Evolutionary conservation across 2,888 invertebrate species (phyloP).

Genomic region (Ormyrus labotus): DNA sequence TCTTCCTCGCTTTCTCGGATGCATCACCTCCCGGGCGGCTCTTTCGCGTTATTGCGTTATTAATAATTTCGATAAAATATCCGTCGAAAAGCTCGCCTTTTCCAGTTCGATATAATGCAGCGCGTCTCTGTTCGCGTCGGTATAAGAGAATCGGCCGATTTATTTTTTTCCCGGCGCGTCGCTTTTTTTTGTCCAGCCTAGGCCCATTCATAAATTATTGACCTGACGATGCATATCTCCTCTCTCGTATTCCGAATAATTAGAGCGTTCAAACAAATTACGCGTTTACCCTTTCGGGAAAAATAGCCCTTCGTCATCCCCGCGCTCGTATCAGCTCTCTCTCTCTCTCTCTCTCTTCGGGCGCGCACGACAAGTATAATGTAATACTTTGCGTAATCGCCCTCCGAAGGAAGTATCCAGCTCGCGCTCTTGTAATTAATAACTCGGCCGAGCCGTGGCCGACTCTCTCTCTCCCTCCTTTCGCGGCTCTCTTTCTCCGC

Average conservation of each 20-base stretch:
- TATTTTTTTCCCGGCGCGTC: too few relatives aligned
- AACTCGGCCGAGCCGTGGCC: constrained; percentile 1
- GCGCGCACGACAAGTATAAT: constrained; percentile 5
- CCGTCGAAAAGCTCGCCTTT: constrained; percentile 17
- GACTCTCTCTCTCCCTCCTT: too few relatives aligned
- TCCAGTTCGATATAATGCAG: too few relatives aligned
- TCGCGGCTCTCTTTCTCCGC: too few relatives aligned
- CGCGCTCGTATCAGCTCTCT: too few relatives aligned
- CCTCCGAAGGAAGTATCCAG: constrained; percentile 32
- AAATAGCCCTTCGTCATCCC: background rate
- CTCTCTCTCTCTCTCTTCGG: too few relatives aligned
- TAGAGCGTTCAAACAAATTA: constrained; percentile 23
- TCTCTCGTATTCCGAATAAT: constrained; percentile 1
- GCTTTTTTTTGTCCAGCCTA: too few relatives aligned
- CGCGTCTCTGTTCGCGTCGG: too few relatives aligned
- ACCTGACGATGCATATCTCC: constrained; percentile 17
- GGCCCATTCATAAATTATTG: background rate
- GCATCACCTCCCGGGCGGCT: background rate
- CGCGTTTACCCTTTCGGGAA: constrained; percentile 3
- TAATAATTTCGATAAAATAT: constrained; percentile 59
- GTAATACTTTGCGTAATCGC: constrained; percentile 38
- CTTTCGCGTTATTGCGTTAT: constrained; percentile 48
- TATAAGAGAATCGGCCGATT: too few relatives aligned
- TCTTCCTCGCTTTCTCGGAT: constrained; percentile 1
- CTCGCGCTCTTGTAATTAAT: constrained; percentile 27